Evolutionary conservation across 2,113 vertebrate genomes (phyloP).

Genomic region (Takifugu flavidus): DNA sequence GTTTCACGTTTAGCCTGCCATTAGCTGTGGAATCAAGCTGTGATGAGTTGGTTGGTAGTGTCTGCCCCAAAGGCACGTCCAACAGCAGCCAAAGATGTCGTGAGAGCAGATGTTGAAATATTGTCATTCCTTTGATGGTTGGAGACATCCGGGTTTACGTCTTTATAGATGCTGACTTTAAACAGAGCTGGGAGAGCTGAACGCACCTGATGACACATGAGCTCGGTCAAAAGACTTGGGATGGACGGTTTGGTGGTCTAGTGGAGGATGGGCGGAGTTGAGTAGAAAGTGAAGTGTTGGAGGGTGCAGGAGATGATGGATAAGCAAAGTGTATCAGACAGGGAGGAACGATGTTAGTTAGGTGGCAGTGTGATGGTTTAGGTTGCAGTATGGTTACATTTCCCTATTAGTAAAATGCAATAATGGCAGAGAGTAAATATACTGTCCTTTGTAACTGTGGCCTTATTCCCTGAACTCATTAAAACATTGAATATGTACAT

Average conservation of each 20-base stretch:
- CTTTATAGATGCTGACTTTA: slow-evolving; percentile 27
- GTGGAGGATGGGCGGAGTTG: slow-evolving; percentile 3
- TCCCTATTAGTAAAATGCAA: slow-evolving; percentile 59
- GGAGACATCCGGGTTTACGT: slow-evolving; percentile 21
- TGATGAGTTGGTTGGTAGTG: slow-evolving; percentile 41
- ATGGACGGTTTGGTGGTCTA: slow-evolving; percentile 19
- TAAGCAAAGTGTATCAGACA: not conserved
- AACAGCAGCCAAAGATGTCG: slow-evolving; percentile 62
- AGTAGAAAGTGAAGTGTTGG: slow-evolving; percentile 1
- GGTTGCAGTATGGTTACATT: slow-evolving; percentile 31
- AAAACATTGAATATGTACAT: slow-evolving; percentile 62
- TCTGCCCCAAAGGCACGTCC: slow-evolving; percentile 27
- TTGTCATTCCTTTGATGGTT: slow-evolving; percentile 34
- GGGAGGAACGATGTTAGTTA: slow-evolving; percentile 46
- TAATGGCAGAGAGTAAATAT: slow-evolving; percentile 52
- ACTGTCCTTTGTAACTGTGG: slow-evolving; percentile 65
- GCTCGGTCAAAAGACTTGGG: slow-evolving; percentile 18
- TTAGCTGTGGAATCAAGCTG: slow-evolving; percentile 61
- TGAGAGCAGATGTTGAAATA: slow-evolving; percentile 38
- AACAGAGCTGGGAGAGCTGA: not conserved
- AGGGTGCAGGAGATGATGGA: slow-evolving; percentile 8
- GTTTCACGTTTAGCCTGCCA: slow-evolving; percentile 39
- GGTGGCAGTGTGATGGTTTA: slow-evolving; percentile 12
- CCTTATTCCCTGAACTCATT: slow-evolving; percentile 64
- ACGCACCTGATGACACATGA: slow-evolving; percentile 24